Base-by-base conservation (phyloP, 1,140 invertebrate genomes). In the Rhagoletis zephyria region DNA sequence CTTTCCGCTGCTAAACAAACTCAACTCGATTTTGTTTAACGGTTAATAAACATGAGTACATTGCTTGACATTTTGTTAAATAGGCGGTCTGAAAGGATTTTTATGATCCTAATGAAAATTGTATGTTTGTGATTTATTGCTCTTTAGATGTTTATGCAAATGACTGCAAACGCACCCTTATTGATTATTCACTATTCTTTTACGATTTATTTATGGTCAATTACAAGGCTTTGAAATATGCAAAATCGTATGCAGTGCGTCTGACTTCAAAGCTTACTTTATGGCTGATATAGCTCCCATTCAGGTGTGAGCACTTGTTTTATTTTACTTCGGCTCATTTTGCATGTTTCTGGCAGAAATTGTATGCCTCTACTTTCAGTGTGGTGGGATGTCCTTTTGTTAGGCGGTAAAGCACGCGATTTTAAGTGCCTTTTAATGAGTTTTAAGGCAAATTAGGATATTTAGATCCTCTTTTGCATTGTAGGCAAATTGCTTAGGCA, bases 121-220 rank as follows among this genome's bases (percentile, higher is more conserved):
- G 16, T 64, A 19, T 0, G 0, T 3, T 16, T n/a, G n/a, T 64
- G 16, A 4, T 1, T 1, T 30, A 30, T 30, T 30, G 30, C 30
- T 30, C 1, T 67, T 4, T 67, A 10, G 1, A 30, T 42, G 9
- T 67, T 9, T 14, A n/a, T 19, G 14, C 12, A 4, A 7, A 67
- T 67, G 4, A 67, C 2, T 1, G 19, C 30, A 30, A 40, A 30
- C 40, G 64, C 12, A n/a, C 30, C 10, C 40, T 42, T 3, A 3
- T 67, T 67, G 30, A 67, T 67, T 67, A 67, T 67, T 67, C 30
- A 67, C n/a, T 40, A 67, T 19, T 30, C 40, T 56, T 67, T 67
- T 64, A 64, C 16, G 63, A 10, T 67, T 40, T 67, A 40, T 42
- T 67, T 19, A 30, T 12, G 19, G 0, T n/a, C 51, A 56, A 56